phyloP scores from a whole-genome alignment of 1,140 invertebrate genomes.

The Holotrichia oblita region DNA sequence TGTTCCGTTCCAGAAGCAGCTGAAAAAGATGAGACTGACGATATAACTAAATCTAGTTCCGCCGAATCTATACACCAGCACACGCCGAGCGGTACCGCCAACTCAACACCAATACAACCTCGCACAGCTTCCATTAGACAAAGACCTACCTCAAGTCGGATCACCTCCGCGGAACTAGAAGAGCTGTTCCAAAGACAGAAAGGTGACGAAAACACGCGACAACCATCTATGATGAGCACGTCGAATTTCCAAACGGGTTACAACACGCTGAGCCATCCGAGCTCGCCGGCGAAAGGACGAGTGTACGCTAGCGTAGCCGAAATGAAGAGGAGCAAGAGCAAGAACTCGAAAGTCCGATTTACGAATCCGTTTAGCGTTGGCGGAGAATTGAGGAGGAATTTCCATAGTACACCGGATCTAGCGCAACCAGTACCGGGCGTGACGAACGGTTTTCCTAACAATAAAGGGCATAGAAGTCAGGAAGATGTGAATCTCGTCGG shows the following conservation, averaged over 20 bases:
- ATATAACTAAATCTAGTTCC: constrained; percentile 80
- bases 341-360: constrained; percentile 67
- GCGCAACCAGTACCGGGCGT: constrained; percentile 58
- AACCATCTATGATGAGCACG: constrained; percentile 74
- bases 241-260: constrained; percentile 76
- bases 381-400: constrained; percentile 80
- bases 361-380: constrained; percentile 63
- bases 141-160: constrained; percentile 83
- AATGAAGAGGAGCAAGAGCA: constrained; percentile 87
- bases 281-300: constrained; percentile 72
- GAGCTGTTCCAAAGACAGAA: constrained; percentile 88
- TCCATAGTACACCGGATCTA: constrained; percentile 89
- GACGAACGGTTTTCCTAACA: constrained; percentile 48
- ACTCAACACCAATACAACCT: constrained; percentile 68
- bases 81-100: constrained; percentile 63
- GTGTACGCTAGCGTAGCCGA: constrained; percentile 95
- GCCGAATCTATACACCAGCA: constrained; percentile 79
- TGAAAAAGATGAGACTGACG: constrained; percentile 74
- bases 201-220: constrained; percentile 60
- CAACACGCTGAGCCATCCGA: constrained; percentile 53
- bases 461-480: constrained; percentile 73
- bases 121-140: constrained; percentile 89
- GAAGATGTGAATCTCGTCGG: constrained; percentile 71
- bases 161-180: constrained; percentile 89
- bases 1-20: constrained; percentile 58